Evolutionary conservation across 2,113 vertebrate genomes (phyloP).

Genomic region (Crotophaga sulcirostris): DNA sequence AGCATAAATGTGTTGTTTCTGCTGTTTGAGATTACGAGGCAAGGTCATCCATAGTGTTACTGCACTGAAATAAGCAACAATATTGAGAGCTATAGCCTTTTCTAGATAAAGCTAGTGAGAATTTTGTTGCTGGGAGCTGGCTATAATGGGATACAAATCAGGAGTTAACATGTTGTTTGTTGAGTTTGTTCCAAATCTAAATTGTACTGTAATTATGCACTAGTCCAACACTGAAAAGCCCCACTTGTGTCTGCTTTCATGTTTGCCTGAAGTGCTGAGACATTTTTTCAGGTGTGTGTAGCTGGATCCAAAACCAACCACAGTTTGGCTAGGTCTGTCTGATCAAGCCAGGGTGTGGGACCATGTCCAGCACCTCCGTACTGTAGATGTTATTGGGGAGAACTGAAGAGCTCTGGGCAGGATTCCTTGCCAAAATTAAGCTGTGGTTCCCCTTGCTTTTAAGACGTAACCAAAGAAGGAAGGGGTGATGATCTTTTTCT

Average conservation of each 20-base stretch:
- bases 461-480: neutral
- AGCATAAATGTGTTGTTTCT: neutral
- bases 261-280: neutral
- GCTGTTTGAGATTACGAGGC: neutral
- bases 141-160: constrained; percentile 4
- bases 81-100: neutral
- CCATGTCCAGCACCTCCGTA: neutral
- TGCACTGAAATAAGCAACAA: neutral
- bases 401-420: neutral
- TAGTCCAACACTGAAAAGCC: neutral
- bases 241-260: neutral
- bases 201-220: neutral
- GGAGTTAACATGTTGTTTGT: neutral
- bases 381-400: neutral
- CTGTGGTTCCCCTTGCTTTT: neutral
- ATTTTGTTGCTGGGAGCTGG: constrained; percentile 32
- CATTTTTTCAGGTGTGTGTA: neutral
- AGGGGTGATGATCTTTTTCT: neutral
- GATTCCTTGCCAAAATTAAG: neutral
- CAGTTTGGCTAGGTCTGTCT: neutral
- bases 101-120: neutral
- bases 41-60: fast-evolving
- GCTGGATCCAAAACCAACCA: neutral
- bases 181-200: constrained; percentile 25
- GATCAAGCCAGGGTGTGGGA: neutral